Evolutionary conservation across 1,140 invertebrate species (phyloP), one percentile per base, ranked within the genome.

Genomic region (Orchesella cincta): DNA sequence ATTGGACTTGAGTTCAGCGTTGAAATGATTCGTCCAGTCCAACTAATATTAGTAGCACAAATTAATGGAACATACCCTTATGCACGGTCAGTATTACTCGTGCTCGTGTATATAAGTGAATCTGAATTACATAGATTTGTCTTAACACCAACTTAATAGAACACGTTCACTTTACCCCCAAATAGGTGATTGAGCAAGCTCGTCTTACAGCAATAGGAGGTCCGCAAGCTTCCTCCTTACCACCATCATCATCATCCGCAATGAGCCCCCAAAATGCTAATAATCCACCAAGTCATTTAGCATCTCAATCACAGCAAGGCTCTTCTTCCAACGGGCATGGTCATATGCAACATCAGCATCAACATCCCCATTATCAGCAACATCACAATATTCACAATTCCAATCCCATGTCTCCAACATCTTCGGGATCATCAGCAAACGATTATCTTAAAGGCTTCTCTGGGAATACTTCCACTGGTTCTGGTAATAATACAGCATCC

Each of bases 251-350:
- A 29, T 73, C 75, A 51, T 20, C 28, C 70, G 5, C 67, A 76
- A 62, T 62, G 62, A 51, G 67, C 62, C 16, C 35, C 88, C 0
- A n/a, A n/a, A n/a, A n/a, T 86, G 54, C 88, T 89, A 0, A 88
- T 91, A 72, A 87, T 91, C 84, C 33, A 29, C 26, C 26, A 16
- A 26, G 62, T 67, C 8, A 29, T 67, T 26, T 29, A 5, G 39
- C 54, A 67, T 51, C 72, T 1, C 26, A 71, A 29, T 77, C 35
- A 36, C 71, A 35, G 71, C 71, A 29, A 57, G 64, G 23, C 77
- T 67, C 62, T 57, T 23, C 76, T 71, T n/a, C 76, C 67, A 36
- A 34, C 34, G 18, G 16, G 54, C 67, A 34, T 75, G 51, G 36
- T 26, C 20, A 78, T n/a, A n/a, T n/a, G n/a, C n/a, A n/a, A n/a